These are phyloP conservation scores for Acomys russatus DNA, from an alignment of 2,797 vertebrate genomes.

Conservation along the genomic window DNA sequence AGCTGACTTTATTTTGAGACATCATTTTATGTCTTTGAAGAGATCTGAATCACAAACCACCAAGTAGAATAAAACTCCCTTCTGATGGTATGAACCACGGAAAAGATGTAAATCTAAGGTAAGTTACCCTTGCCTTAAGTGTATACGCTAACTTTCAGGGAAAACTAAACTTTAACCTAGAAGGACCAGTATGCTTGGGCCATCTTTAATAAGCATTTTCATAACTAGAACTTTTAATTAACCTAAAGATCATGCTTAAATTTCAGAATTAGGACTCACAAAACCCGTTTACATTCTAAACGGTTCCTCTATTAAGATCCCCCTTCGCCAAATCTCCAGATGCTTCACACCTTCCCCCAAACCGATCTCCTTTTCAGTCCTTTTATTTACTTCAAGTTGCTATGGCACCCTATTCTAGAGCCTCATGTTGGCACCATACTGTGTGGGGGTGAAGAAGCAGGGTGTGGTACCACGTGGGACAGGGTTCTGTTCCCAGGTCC, in stretches of 20 bases:
- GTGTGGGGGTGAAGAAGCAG: slow-evolving; percentile 74
- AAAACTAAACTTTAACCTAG: slow-evolving; percentile 69
- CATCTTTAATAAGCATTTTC: slow-evolving; percentile 25
- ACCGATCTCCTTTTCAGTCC: slow-evolving; percentile 75
- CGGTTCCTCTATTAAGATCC: slow-evolving; percentile 32
- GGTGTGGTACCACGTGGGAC: slow-evolving; percentile 78
- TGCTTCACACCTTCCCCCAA: slow-evolving; percentile 74
- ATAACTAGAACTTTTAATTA: slow-evolving; percentile 34
- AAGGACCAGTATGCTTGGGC: background rate
- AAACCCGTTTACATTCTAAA: slow-evolving; percentile 31
- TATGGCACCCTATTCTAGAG: slow-evolving; percentile 85
- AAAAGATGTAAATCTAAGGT: slow-evolving; percentile 9
- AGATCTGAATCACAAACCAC: slow-evolving; percentile 53
- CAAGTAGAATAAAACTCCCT: slow-evolving; percentile 26
- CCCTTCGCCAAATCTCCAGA: slow-evolving; percentile 77
- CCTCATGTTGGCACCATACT: slow-evolving; percentile 82
- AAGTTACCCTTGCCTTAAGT: background rate
- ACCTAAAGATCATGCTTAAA: background rate
- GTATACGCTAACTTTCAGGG: background rate
- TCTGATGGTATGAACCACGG: slow-evolving; percentile 30
- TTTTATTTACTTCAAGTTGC: slow-evolving; percentile 91
- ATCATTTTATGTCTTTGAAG: slow-evolving; percentile 51
- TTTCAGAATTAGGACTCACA: background rate
- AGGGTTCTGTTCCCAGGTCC: slow-evolving; percentile 54
- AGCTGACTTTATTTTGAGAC: slow-evolving; percentile 61